phyloP scores from a whole-genome alignment of 2,797 vertebrate species.

The Arrhamphus sclerolepis region DNA sequence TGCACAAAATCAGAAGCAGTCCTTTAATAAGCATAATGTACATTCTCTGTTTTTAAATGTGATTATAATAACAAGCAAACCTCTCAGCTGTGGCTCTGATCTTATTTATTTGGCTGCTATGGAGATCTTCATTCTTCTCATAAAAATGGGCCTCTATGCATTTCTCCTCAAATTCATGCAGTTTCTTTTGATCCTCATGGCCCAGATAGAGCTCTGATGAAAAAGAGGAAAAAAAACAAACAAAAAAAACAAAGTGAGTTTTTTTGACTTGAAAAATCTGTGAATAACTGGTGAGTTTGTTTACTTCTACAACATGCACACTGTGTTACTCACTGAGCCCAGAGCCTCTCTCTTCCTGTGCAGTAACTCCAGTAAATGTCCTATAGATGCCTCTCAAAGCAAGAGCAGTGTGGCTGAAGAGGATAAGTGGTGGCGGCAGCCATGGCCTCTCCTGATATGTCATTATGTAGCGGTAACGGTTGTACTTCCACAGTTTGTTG shows the following conservation, averaged over 20 bases:
- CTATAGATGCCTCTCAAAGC: slow-evolving; percentile 80
- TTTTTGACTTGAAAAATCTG: background rate
- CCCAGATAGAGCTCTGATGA: slow-evolving; percentile 90
- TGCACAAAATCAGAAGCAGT: too few species aligned
- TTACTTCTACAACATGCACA: slow-evolving; percentile 8
- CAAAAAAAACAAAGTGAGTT: background rate
- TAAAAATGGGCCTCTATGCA: slow-evolving; percentile 90
- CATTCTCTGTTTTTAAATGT: too few species aligned
- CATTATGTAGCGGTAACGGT: slow-evolving; percentile 97
- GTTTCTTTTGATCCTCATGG: slow-evolving; percentile 89
- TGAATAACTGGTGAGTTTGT: background rate
- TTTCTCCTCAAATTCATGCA: slow-evolving; percentile 94
- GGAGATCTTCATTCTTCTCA: slow-evolving; percentile 82
- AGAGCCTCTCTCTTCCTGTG: slow-evolving; percentile 84
- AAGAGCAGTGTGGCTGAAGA: slow-evolving; percentile 85
- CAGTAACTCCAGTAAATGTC: slow-evolving; percentile 66
- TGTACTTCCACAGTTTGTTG: slow-evolving; percentile 94
- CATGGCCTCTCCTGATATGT: slow-evolving; percentile 92
- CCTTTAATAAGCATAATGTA: too few species aligned
- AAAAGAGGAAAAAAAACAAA: background rate
- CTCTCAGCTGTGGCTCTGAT: slow-evolving; percentile 88
- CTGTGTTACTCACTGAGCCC: slow-evolving; percentile 90
- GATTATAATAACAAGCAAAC: slow-evolving; percentile 64
- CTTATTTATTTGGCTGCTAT: slow-evolving; percentile 82
- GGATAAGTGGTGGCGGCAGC: slow-evolving; percentile 92